Percentiles rank a stretch among this genome's conserved stretches.
phyloP scores from a whole-genome alignment of 2,113 vertebrate genomes.

The Misgurnus mizolepis region DNA sequence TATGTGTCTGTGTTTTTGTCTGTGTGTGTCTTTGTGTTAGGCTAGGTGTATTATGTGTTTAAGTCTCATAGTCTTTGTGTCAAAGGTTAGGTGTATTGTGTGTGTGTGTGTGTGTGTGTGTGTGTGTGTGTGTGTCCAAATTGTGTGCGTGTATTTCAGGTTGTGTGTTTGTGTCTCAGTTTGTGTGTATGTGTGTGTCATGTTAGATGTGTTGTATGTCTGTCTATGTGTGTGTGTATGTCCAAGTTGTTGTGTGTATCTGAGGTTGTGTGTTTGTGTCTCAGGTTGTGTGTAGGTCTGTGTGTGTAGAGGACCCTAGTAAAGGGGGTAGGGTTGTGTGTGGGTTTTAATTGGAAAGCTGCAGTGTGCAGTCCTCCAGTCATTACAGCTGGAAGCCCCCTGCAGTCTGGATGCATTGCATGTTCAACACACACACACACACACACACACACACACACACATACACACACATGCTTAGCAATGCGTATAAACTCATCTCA shows the following conservation, averaged over 20 bases:
- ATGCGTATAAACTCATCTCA: conserved; percentile 49
- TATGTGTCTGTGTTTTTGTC: too few relatives aligned
- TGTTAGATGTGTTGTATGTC: too few relatives aligned
- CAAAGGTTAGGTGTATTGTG: too few relatives aligned
- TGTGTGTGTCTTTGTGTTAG: too few relatives aligned
- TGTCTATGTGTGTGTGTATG: too few relatives aligned
- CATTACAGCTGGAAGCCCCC: conserved; percentile 43
- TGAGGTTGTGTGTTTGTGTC: not conserved
- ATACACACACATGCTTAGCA: conserved; percentile 4
- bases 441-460: conserved; percentile 35
- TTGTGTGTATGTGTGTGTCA: too few relatives aligned
- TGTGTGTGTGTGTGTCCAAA: too few relatives aligned
- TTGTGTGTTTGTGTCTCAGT: too few relatives aligned
- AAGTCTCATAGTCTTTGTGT: too few relatives aligned
- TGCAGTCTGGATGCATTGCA: conserved; percentile 22
- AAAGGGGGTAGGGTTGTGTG: not conserved
- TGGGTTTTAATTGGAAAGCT: conserved; percentile 45
- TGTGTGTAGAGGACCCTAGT: conserved; percentile 2
- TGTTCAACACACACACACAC: conserved; percentile 18
- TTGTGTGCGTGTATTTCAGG: too few relatives aligned
- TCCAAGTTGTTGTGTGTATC: not conserved
- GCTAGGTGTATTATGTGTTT: too few relatives aligned
- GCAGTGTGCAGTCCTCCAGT: conserved; percentile 13
- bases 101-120: too few relatives aligned
- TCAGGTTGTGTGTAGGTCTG: not conserved